These are phyloP conservation scores for Seriola rivoliana DNA, from an alignment of 2,113 vertebrate genomes.

Conservation along the genomic window DNA sequence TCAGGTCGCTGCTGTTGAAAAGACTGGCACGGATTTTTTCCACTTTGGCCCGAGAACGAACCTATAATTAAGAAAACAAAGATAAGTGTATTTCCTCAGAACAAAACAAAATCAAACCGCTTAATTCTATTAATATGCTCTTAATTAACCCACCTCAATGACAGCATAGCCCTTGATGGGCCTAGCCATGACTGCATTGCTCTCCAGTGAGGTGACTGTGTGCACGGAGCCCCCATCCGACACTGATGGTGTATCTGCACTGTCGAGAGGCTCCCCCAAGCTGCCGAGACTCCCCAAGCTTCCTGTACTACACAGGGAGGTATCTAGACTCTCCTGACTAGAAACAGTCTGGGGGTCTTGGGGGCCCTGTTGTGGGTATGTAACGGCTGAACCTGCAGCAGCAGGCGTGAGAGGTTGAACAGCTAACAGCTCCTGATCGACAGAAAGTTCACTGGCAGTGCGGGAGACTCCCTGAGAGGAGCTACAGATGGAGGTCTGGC, in stretches of 20 bases:
- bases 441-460: constrained; percentile 90
- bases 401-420: constrained; percentile 82
- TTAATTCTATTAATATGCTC: neutral
- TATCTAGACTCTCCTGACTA: constrained; percentile 96
- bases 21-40: constrained; percentile 98
- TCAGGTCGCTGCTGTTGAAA: constrained; percentile 97
- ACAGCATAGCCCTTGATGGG: constrained; percentile 98
- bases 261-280: constrained; percentile 91
- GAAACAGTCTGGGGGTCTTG: constrained; percentile 91
- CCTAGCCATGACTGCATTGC: constrained; percentile 84
- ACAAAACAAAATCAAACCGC: constrained; percentile 6
- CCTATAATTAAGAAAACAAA: constrained; percentile 77
- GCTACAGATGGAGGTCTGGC: constrained; percentile 95
- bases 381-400: constrained; percentile 83
- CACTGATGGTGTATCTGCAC: constrained; percentile 86
- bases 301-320: constrained; percentile 94
- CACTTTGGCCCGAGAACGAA: constrained; percentile 95
- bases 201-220: constrained; percentile 91
- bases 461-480: constrained; percentile 92
- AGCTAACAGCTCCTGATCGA: constrained; percentile 86
- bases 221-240: constrained; percentile 92
- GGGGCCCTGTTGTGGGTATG: constrained; percentile 79
- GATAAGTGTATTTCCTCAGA: neutral
- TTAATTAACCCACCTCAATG: constrained; percentile 89
- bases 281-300: constrained; percentile 96